Conservation (phyloP, 2,888 invertebrate genomes). For the Micoletzkya japonica region DNA sequence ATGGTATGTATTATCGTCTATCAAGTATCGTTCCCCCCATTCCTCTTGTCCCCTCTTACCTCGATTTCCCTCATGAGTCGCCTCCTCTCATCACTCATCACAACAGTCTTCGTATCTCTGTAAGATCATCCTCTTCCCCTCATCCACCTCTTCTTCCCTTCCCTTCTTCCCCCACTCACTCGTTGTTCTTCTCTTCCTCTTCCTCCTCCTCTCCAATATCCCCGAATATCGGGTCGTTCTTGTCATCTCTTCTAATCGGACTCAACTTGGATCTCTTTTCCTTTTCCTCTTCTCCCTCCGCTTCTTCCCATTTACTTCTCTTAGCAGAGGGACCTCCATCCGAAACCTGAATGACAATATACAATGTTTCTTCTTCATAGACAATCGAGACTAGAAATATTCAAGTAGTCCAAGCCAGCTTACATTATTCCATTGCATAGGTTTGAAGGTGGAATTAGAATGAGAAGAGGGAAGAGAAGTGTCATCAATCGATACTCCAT, state of each 20-base stretch:
- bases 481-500: slow-evolving; percentile 37
- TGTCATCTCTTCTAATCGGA: neutral
- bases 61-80: slow-evolving; percentile 81
- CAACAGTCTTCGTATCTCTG: slow-evolving; percentile 36
- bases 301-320: slow-evolving; percentile 26
- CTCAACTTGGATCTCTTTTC: neutral
- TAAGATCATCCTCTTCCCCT: neutral
- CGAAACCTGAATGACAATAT: slow-evolving; percentile 5
- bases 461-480: neutral
- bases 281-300: slow-evolving; percentile 29
- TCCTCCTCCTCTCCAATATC: neutral
- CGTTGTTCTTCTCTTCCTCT: neutral
- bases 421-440: slow-evolving; percentile 27
- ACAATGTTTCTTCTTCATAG: neutral
- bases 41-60: slow-evolving; percentile 63
- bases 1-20: neutral
- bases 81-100: slow-evolving; percentile 65
- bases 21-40: slow-evolving; percentile 31
- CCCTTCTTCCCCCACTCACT: neutral
- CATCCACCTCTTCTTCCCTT: slow-evolving; percentile 8
- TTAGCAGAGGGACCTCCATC: slow-evolving; percentile 25
- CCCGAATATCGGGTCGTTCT: slow-evolving; percentile 17
- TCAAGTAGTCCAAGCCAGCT: neutral
- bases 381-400: neutral
- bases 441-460: slow-evolving; percentile 4